These are phyloP conservation scores for Patiria pectinifera DNA, from an alignment of 53 echinoderm and acorn worm genomes.

Conservation along the genomic window DNA sequence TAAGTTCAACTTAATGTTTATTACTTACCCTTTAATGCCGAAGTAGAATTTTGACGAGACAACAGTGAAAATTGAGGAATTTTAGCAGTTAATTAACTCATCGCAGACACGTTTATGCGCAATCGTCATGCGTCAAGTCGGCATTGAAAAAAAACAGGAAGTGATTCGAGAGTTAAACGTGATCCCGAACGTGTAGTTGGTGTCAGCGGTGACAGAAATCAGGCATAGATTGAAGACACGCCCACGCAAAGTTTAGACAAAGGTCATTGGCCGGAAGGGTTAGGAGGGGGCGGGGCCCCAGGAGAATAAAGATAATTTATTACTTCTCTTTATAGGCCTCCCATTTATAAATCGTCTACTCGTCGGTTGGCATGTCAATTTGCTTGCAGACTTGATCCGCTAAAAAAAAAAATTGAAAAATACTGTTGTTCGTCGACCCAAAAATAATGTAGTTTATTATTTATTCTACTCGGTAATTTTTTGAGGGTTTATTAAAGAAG, in stretches of 20 bases:
- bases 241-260: not conserved
- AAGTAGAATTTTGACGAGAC: not conserved
- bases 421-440: no score
- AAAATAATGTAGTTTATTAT: no score
- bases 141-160: constrained; percentile 20
- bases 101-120: not conserved
- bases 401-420: no score
- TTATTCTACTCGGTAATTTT: no score
- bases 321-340: not conserved
- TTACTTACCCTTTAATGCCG: not conserved
- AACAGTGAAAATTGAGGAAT: no score
- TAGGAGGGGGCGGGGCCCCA: not conserved
- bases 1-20: not conserved
- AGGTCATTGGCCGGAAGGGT: no score
- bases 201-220: not conserved
- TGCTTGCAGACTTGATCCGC: no score
- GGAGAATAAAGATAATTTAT: not conserved
- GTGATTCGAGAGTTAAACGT: not conserved
- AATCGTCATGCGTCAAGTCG: not conserved
- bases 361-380: no score
- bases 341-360: no score
- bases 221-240: not conserved
- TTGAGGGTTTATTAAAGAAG: no score
- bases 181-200: constrained; percentile 30
- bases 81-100: no score